Base-by-base conservation (phyloP, 1,140 invertebrate genomes). In the Eumaeus atala region DNA sequence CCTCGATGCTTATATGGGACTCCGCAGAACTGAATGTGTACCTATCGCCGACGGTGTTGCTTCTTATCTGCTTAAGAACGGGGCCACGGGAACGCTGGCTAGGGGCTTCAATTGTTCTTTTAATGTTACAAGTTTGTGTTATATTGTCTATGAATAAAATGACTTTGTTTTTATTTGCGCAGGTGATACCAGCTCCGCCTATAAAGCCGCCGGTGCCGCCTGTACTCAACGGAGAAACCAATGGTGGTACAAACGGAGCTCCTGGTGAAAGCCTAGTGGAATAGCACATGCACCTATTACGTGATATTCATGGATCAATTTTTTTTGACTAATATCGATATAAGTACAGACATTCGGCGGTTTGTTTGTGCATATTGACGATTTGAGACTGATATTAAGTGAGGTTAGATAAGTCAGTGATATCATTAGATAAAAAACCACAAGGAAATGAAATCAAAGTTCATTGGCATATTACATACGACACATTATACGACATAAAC, bases 111-210 rank as follows among this genome's bases (percentile, higher is more conserved):
- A 6, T 28, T 28, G 21, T 28, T 28, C 2, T 28, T 28, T 28
- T 28, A 3, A 3, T 28, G 21, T 28, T 6, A 3, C 6, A 28
- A 6, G 6, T 28, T 28, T 28, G n/a, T 28, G 2, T 28, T 28
- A 28, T 6, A 6, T 28, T 28, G 21, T 28, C 21, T 28, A 28
- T 28, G 21, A 28, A 28, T 28, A 28, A 28, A 28, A 6, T 28
- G 21, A 28, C 21, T 34, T 50, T 6, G 6, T 53, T 34, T 42
- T 14, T 44, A 44, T 53, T 12, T 53, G 40, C 38, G 18, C 74
- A 86, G 83, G 79, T 86, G 66, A 84, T 86, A 70, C 83, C 83
- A 54, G 83, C 83, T 28, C 83, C 83, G 51, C 79, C 67, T 36
- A 86, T 86, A 50, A 72, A 74, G 60, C 69, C 76, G 14, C 70